Evolutionary conservation across 2,888 invertebrate species (phyloP).

Genomic region (Caradrina clavipalpis): DNA sequence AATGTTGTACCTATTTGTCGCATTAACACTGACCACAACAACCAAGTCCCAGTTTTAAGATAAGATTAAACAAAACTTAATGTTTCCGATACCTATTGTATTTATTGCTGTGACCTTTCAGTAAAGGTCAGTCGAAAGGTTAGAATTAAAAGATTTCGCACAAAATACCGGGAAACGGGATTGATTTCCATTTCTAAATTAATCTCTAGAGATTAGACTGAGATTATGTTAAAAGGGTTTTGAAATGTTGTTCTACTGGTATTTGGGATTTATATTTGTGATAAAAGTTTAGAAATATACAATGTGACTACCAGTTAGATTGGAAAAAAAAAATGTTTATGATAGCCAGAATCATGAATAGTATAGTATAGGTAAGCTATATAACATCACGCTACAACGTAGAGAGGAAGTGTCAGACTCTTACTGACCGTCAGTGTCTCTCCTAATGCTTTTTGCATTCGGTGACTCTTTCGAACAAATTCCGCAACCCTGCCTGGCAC

Average conservation of each 20-base stretch:
- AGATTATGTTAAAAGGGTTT: constrained; percentile 42
- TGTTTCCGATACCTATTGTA: constrained; percentile 49
- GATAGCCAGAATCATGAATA: no score
- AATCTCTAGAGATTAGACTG: constrained; percentile 20
- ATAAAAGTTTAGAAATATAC: not conserved
- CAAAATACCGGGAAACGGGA: constrained; percentile 25
- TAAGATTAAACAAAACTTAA: constrained; percentile 56
- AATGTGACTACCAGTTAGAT: not conserved
- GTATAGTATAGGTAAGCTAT: no score
- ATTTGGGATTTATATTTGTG: constrained; percentile 13
- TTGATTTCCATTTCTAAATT: constrained; percentile 30
- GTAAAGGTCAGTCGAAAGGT: constrained; percentile 47
- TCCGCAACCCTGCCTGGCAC: no score
- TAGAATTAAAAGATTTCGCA: constrained; percentile 41
- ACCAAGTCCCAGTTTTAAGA: constrained; percentile 34
- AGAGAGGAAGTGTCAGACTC: no score
- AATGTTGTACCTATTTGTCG: constrained; percentile 48
- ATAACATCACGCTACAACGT: no score
- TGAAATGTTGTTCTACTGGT: constrained; percentile 22
- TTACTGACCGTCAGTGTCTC: no score
- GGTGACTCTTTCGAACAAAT: no score
- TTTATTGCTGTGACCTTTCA: constrained; percentile 57
- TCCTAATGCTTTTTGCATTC: no score
- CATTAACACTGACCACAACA: constrained; percentile 33
- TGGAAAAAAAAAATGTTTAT: no score